Evolutionary conservation across 1,140 invertebrate genomes (phyloP).

Genomic region (Scaptomyza hsui): DNA sequence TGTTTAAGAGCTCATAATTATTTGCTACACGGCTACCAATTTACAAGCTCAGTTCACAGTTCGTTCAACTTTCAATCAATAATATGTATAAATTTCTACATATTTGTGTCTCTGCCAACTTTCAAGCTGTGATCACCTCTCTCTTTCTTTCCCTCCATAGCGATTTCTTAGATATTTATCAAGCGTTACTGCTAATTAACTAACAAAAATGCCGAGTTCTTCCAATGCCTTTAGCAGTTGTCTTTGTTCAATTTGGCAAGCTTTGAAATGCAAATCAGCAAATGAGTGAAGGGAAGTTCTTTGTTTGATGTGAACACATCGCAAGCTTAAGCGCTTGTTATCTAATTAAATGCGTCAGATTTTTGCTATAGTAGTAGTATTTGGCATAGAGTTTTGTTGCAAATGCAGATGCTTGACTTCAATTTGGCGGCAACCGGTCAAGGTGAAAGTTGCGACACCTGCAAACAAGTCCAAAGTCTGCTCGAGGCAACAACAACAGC

Average conservation of each 20-base stretch:
- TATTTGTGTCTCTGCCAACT: slow-evolving; percentile 11
- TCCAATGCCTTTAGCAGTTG: slow-evolving; percentile 52
- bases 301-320: slow-evolving; percentile 48
- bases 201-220: slow-evolving; percentile 52
- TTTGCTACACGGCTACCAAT: slow-evolving; percentile 36
- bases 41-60: slow-evolving; percentile 32
- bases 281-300: slow-evolving; percentile 72
- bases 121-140: slow-evolving; percentile 29
- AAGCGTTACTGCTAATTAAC: slow-evolving; percentile 67
- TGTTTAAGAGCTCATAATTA: slow-evolving; percentile 58
- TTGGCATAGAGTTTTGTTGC: slow-evolving; percentile 40
- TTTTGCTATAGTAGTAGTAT: slow-evolving; percentile 48
- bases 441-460: slow-evolving; percentile 79
- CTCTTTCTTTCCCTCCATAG: slow-evolving; percentile 14
- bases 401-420: slow-evolving; percentile 27
- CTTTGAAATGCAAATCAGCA: slow-evolving; percentile 75
- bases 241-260: slow-evolving; percentile 58
- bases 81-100: slow-evolving; percentile 15
- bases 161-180: slow-evolving; percentile 53
- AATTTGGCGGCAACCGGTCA: slow-evolving; percentile 67
- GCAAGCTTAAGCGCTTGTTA: slow-evolving; percentile 8
- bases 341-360: slow-evolving; percentile 64
- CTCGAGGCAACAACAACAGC: slow-evolving; percentile 14
- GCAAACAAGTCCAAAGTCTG: slow-evolving; percentile 49
- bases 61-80: slow-evolving; percentile 77